Percentiles rank a stretch among this genome's conserved stretches.
Evolutionary conservation across 2,888 invertebrate genomes (phyloP).

Genomic region (Cantharis rufa): DNA sequence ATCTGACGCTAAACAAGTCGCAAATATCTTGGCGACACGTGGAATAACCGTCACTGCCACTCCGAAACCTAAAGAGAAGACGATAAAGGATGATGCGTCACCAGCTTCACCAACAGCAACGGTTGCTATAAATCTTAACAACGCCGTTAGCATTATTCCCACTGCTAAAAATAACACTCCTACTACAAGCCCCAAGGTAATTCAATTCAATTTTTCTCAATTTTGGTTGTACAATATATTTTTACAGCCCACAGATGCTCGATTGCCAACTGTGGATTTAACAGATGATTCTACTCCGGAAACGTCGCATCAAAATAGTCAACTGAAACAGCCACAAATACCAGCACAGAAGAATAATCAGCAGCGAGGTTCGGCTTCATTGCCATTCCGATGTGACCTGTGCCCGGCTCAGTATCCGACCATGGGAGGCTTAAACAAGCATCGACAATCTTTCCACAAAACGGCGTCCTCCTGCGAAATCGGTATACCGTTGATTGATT

Average conservation of each 20-base stretch:
- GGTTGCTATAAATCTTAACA: slow-evolving; percentile 62
- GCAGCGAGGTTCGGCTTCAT: slow-evolving; percentile 32
- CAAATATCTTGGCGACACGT: slow-evolving; percentile 74
- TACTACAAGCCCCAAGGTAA: neutral
- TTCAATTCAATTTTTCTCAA: neutral
- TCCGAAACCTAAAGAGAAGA: slow-evolving; percentile 54
- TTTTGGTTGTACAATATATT: slow-evolving; percentile 2
- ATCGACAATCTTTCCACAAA: slow-evolving; percentile 67
- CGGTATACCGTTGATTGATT: slow-evolving; percentile 74
- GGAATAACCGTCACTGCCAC: slow-evolving; percentile 78
- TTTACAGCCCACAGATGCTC: slow-evolving; percentile 51
- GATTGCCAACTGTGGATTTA: slow-evolving; percentile 58
- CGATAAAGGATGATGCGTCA: slow-evolving; percentile 45
- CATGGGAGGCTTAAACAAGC: slow-evolving; percentile 61
- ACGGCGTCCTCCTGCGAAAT: slow-evolving; percentile 65
- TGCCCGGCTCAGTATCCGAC: slow-evolving; percentile 76
- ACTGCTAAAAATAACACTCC: slow-evolving; percentile 34
- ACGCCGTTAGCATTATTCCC: slow-evolving; percentile 66
- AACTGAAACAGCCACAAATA: slow-evolving; percentile 35
- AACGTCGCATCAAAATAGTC: slow-evolving; percentile 51
- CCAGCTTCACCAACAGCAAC: neutral
- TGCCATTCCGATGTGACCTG: slow-evolving; percentile 67
- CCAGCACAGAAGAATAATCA: slow-evolving; percentile 30
- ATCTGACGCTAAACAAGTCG: slow-evolving; percentile 75
- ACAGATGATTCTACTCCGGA: slow-evolving; percentile 58